Evolutionary conservation across 2,797 vertebrate species (phyloP).

Genomic region (Vipera ursinii): DNA sequence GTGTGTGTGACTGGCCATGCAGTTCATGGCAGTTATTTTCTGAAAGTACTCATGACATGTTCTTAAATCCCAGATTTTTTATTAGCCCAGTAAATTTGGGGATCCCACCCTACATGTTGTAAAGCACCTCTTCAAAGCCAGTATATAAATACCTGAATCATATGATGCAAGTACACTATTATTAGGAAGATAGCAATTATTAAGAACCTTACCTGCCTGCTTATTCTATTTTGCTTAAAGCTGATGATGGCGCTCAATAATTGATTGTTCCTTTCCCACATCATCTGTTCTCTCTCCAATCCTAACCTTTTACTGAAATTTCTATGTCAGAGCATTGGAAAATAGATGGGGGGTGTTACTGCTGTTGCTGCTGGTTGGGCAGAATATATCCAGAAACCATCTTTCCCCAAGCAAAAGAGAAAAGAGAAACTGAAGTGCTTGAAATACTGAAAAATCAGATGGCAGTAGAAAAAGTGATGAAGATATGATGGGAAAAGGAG

Average conservation of each 20-base stretch:
- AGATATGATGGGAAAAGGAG: not conserved
- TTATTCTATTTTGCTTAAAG: not conserved
- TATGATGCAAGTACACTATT: not conserved
- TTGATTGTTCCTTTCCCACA: not conserved
- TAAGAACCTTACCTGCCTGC: not conserved
- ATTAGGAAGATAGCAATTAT: not conserved
- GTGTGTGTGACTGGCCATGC: not conserved
- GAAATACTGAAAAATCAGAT: not conserved
- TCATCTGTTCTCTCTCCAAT: not conserved
- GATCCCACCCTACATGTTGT: not conserved
- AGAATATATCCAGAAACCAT: not conserved
- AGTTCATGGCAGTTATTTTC: not conserved
- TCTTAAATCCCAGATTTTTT: not conserved
- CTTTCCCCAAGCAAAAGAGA: not conserved
- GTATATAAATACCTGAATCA: not conserved
- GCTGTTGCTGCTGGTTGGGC: not conserved
- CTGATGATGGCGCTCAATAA: not conserved
- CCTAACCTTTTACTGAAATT: not conserved
- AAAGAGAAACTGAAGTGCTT: not conserved
- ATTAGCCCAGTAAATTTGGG: not conserved
- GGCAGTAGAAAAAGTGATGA: not conserved
- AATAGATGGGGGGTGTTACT: not conserved
- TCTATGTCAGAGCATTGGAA: not conserved
- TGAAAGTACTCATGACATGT: not conserved
- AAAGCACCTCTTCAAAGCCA: not conserved